Percentiles rank a stretch among this genome's conserved stretches.
These are phyloP conservation scores for Parauchenoglanis ngamensis DNA, from an alignment of 2,797 vertebrate genomes.

Conservation along the genomic window DNA sequence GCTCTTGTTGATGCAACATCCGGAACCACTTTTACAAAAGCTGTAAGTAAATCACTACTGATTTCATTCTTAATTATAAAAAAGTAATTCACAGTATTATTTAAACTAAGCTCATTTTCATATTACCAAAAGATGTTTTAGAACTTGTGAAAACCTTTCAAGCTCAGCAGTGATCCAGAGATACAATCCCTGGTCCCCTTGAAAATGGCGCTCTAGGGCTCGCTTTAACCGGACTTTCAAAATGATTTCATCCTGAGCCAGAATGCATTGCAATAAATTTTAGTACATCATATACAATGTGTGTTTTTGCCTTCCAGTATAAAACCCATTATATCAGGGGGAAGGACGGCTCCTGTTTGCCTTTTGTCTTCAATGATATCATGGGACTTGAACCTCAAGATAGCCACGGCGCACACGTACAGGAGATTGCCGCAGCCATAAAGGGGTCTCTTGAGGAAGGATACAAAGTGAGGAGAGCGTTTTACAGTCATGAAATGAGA, in stretches of 20 bases:
- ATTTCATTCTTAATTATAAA: background rate
- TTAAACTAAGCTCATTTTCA: background rate
- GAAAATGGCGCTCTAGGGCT: accelerated
- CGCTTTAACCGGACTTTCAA: no score
- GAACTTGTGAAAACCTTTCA: background rate
- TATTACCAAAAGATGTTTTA: background rate
- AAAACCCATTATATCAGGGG: background rate
- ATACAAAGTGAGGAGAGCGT: conserved; percentile 7
- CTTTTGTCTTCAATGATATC: conserved; percentile 37
- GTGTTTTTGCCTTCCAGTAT: conserved; percentile 4
- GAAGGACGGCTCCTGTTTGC: background rate
- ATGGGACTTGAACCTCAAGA: background rate
- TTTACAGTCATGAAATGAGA: no score
- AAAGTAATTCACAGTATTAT: background rate
- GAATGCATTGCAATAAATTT: background rate
- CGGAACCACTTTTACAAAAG: conserved; percentile 22
- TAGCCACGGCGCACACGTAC: background rate
- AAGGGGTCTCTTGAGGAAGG: conserved; percentile 23
- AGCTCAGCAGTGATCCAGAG: background rate
- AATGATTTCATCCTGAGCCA: no score
- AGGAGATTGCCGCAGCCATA: conserved; percentile 5
- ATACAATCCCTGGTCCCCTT: background rate
- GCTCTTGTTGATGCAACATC: background rate
- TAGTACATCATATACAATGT: background rate
- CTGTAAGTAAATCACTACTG: background rate